These are phyloP conservation scores for Torymus texanus DNA, from an alignment of 2,888 invertebrate species.

Conservation along the genomic window DNA sequence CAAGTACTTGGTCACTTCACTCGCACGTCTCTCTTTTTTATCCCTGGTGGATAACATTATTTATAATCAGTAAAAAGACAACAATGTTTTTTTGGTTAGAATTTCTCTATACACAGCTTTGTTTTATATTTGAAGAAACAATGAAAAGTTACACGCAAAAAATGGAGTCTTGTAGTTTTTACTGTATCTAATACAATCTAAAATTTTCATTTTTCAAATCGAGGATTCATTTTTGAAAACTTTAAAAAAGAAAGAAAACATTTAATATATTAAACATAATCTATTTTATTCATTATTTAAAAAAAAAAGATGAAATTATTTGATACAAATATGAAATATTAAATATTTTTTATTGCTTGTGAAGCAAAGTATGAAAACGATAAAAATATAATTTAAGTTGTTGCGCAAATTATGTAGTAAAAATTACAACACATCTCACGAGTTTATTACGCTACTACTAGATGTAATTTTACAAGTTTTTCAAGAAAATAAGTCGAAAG, in stretches of 20 bases:
- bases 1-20: slow-evolving; percentile 58
- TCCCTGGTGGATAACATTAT: slow-evolving; percentile 40
- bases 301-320: too few species aligned
- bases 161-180: slow-evolving; percentile 31
- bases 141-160: background rate
- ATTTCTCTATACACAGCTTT: too few species aligned
- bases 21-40: slow-evolving; percentile 46
- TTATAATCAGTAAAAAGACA: slow-evolving; percentile 15
- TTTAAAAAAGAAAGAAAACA: too few species aligned
- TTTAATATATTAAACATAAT: too few species aligned
- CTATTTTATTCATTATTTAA: too few species aligned
- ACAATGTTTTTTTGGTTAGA: too few species aligned
- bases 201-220: background rate
- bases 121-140: background rate
- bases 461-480: slow-evolving; percentile 52
- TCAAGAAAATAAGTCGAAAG: slow-evolving; percentile 23
- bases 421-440: slow-evolving; percentile 27
- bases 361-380: background rate
- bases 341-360: background rate
- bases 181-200: background rate
- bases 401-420: background rate
- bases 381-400: background rate
- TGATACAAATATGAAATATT: too few species aligned
- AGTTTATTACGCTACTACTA: slow-evolving; percentile 32
- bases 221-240: too few species aligned